Evolutionary conservation across 2,797 vertebrate species (phyloP), one percentile per base, ranked within the genome.

Genomic region (Amazona finschi): DNA sequence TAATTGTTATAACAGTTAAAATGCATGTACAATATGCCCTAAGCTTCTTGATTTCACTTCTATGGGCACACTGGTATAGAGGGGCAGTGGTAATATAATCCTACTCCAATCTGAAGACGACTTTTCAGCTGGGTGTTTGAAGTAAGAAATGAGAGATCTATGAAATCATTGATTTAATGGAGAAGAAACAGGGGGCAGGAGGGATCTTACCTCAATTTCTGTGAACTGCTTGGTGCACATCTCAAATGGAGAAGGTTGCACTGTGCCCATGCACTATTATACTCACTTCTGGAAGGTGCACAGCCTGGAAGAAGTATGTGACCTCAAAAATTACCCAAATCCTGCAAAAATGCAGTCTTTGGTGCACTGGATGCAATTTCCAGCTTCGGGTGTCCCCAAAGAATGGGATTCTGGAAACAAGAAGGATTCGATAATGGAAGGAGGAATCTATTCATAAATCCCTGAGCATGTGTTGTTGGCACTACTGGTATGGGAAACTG

Each of bases 1-100:
- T 4, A 31, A 9, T 31, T 75, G 5, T 8, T 41, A 2, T n/a
- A 64, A 75, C 11, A 60, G 22, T 72, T 46, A 52, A 75, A 57
- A 74, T 22, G 25, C 0, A 0, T 39, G 20, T 49, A 15, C 6
- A 49, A 20, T 39, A 19, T 5, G 36, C 7, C 2, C 3, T n/a
- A 36, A 62, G 4, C 3, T 73, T 74, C 43, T 24, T 66, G 4
- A 50, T 21, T 19, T 36, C 12, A 8, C 70, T 66, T n/a, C 15
- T 55, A 58, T 12, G 12, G 12, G 11, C 15, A 82, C 21, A 6
- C 16, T 24, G 39, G 5, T 19, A 2, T 2, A 78, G 7, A 13
- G 11, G 61, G 33, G 15, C 15, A 62, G 22, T 11, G 20, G n/a
- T 28, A 31, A 70, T 2, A 20, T 17, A 72, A 30, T 6, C 28